Base-by-base conservation (phyloP, 2,113 vertebrate genomes). In the Brienomyrus brachyistius region DNA sequence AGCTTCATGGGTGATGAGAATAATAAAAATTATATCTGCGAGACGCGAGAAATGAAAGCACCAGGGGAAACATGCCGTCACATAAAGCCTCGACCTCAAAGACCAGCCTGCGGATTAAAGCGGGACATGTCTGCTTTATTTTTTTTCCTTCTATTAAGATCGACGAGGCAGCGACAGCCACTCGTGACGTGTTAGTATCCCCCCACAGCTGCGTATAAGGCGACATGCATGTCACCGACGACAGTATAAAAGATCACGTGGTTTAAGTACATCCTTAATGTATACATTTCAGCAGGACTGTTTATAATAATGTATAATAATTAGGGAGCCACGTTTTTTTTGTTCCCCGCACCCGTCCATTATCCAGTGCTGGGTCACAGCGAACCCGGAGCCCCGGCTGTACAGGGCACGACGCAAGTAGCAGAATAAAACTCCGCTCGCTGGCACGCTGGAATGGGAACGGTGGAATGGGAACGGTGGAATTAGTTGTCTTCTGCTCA, bases 31-130 rank as follows among this genome's bases (percentile, higher is more conserved):
- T 48, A 70, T 21, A 87, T 89, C 66, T 88, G 66, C 47, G 84
- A 74, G 66, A 88, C 50, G 56, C 15, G 70, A 51, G 87, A 82
- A 86, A 86, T 23, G 54, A 91, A 88, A 40, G 59, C 27, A 85
- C 17, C 19, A 15, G 23, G 56, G 87, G 82, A 54, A n/a, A 59
- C 84, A 31, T 35, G 35, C 51, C 66, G 89, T 89, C 88, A 80
- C 51, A 77, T 56, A 19, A 50, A 82, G 87, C 84, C 54, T 62
- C 47, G 88, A 89, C 6, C 27, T 50, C 45, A 11, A 86, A 86
- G 5, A 52, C 17, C 27, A 52, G 84, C 50, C n/a, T 86, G 50
- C 45, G 43, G 50, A 86, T 51, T 86, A 52, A 54, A 86, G 11
- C 48, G 31, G 50, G 45, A 2, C n/a, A 50, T 31, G 84, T 54